phyloP scores from a whole-genome alignment of 1,140 invertebrate species.

The Lamellibrachia luymesi region DNA sequence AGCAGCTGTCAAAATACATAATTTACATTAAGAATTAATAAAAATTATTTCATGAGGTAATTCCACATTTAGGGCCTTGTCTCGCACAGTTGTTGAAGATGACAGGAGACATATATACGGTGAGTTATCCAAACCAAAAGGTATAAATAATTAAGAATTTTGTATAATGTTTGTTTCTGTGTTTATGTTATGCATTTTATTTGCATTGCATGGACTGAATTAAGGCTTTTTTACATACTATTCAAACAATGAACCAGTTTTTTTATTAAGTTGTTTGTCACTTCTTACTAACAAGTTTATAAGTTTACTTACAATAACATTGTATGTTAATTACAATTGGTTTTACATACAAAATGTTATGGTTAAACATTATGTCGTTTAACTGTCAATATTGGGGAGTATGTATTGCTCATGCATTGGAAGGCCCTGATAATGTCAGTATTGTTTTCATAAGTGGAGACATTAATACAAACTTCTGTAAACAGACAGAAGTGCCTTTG shows the following conservation, averaged over 20 bases:
- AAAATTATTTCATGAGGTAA: neutral
- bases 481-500: too few relatives aligned
- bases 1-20: neutral
- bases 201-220: neutral
- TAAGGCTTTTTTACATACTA: neutral
- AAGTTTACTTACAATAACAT: neutral
- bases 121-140: neutral
- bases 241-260: neutral
- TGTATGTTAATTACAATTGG: neutral
- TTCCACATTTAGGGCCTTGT: neutral
- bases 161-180: neutral
- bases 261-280: neutral
- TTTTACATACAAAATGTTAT: neutral
- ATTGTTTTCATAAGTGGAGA: neutral
- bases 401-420: neutral
- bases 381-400: neutral
- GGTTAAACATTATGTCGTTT: neutral
- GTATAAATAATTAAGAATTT: neutral
- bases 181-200: neutral
- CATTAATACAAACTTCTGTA: neutral
- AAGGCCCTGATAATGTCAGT: neutral
- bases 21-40: neutral
- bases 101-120: neutral
- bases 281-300: neutral
- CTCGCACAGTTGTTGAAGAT: neutral